phyloP scores from a whole-genome alignment of 2,113 vertebrate species.

The Stictonetta naevosa region DNA sequence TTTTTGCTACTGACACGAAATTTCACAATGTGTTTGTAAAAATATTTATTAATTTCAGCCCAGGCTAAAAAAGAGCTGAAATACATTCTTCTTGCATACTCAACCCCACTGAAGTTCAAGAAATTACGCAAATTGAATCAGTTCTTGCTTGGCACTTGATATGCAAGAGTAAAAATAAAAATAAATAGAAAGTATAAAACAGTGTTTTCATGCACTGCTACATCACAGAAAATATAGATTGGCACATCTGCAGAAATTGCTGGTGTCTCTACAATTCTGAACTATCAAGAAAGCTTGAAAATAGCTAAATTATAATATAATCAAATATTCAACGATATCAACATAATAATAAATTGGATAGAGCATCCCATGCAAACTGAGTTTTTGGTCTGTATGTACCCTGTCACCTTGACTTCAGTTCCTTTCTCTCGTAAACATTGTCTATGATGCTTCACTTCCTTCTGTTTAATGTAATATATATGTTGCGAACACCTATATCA shows the following conservation, averaged over 20 bases:
- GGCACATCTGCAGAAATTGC: background rate
- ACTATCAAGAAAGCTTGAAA: background rate
- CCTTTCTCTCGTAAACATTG: background rate
- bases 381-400: accelerated
- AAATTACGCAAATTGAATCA: background rate
- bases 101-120: background rate
- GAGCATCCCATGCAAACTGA: background rate
- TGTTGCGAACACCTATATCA: background rate
- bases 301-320: background rate
- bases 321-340: background rate
- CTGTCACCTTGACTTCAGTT: background rate
- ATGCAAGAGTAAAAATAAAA: background rate
- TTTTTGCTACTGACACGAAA: background rate
- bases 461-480: background rate
- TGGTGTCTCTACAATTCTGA: background rate
- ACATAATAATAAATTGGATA: background rate
- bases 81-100: background rate
- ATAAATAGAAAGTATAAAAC: background rate
- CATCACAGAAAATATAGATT: background rate
- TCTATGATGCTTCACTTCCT: background rate
- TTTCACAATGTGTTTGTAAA: background rate
- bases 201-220: background rate
- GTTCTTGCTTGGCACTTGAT: background rate
- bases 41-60: background rate
- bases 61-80: background rate